phyloP scores from a whole-genome alignment of 2,888 invertebrate species.

The Incurvaria masculella region DNA sequence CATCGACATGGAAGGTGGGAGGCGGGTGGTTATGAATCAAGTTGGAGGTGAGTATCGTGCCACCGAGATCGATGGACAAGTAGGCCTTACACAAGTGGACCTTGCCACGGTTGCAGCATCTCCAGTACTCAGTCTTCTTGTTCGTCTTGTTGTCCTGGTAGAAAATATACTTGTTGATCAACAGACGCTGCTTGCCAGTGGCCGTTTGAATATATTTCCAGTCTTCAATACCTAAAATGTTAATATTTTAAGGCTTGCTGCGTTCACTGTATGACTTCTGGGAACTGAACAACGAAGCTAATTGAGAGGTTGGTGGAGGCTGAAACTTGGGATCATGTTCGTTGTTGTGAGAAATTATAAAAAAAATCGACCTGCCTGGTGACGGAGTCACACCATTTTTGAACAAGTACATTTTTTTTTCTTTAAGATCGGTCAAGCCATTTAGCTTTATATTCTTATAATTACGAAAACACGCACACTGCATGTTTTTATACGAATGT shows the following conservation, averaged over 20 bases:
- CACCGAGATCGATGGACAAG: slow-evolving; percentile 9
- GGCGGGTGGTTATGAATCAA: slow-evolving; percentile 15
- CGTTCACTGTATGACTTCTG: background rate
- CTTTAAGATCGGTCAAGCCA: no score
- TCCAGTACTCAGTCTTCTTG: slow-evolving; percentile 5
- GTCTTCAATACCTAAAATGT: background rate
- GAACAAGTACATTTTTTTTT: no score
- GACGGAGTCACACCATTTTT: no score
- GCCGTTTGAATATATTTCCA: background rate
- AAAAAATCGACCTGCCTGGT: no score
- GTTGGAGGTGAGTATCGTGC: background rate
- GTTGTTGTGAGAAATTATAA: no score
- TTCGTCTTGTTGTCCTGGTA: slow-evolving; percentile 15
- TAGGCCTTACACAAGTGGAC: slow-evolving; percentile 20
- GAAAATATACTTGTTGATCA: slow-evolving; percentile 24
- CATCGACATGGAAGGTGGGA: slow-evolving; percentile 11
- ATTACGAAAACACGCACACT: no score
- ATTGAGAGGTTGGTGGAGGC: no score
- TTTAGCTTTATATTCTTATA: no score
- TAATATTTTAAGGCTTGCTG: background rate
- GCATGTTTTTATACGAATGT: no score
- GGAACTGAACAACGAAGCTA: no score
- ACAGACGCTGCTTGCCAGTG: slow-evolving; percentile 17
- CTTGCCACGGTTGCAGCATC: slow-evolving; percentile 20
- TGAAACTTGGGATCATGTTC: no score